Evolutionary conservation across 2,888 invertebrate genomes (phyloP), one percentile per base, ranked within the genome.

Genomic region (Choreutis nemorana): DNA sequence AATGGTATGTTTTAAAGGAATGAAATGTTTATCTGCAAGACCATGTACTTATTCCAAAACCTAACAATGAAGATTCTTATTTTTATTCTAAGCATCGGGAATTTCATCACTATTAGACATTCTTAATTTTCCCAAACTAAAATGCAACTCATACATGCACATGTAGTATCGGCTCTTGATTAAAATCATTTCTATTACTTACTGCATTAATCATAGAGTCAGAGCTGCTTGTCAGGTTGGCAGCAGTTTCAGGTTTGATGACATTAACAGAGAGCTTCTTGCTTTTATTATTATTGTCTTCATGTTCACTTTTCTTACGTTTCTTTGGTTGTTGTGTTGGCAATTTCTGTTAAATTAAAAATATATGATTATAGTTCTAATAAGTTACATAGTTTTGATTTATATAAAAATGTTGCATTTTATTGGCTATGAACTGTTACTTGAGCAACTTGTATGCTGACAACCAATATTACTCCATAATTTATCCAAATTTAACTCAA

Each of bases 231-330:
- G 30, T 49, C 4, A 48, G 32, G 33, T 48, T 50, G 6, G 46
- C 39, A 31, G 40, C 40, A 7, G 40, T 35, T 12, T 72, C 71
- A 16, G 50, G 37, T 44, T 55, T 62, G 3, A 39, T 35, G 3
- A 48, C 30, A 15, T 46, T 37, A 8, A 34, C 36, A 3, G 41
- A 24, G 29, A 53, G 39, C 34, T 67, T 72, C 28, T 65, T 72
- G 27, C 41, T 42, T 41, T 61, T 65, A 26, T 53, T 55, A 31
- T 55, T 62, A 25, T 52, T 57, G 28, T 77, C 73, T 29, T 77
- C 78, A 13, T 56, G 44, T 29, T 72, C 66, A 46, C 63, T 71
- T 39, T 68, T 78, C 42, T 78, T 78, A 11, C 73, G 62, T 36
- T 78, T 78, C 36, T 72, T 78, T 13, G 40, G 14, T 26, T 58